Evolutionary conservation across 1,140 invertebrate species (phyloP), one percentile per base, ranked within the genome.

Genomic region (Eriocheir sinensis): DNA sequence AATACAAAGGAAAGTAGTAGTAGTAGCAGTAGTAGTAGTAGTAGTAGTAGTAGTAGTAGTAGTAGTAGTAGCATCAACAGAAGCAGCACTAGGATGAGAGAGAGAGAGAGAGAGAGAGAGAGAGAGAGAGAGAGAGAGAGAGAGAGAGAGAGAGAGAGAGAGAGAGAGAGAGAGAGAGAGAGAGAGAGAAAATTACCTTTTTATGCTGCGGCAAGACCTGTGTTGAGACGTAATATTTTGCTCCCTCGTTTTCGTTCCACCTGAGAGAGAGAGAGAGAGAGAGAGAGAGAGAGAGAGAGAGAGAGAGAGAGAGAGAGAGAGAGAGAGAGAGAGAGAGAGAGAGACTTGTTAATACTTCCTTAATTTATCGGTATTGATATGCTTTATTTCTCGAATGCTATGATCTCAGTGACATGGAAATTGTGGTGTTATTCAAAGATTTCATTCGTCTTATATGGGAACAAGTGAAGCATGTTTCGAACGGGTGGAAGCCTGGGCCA

Each of bases 191-290:
- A 40, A 86, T 40, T 40, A 40, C 44, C 36, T 86, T 36, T 85
- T 85, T 32, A 40, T 72, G 53, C 12, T 72, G 53, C 53, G 83
- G 0, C 36, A 40, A 9, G 36, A 17, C 12, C 27, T 12, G 36
- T n/a, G 83, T 17, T n/a, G 9, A 15, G 4, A 40, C 34, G 36
- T 34, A 40, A 0, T 40, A 27, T 40, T n/a, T 86, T 8, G 12
- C 34, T 2, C 83, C 83, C 36, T 86, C 83, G 30, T 86, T 86
- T 40, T 86, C 83, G 12, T 40, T 86, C 83, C 83, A 86, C 12
- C 83, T 86, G 36, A 27, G 36, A 40, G 32, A 34, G 30, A 32
- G 40, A 12, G 53, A 72, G 27, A 12, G 12, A 72, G 12, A 12
- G 27, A 12, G 53, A 72, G 53, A 72, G 27, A 80, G 27, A 8